Percentiles rank a stretch among this genome's conserved stretches.
These are phyloP conservation scores for Pimephales promelas DNA, from an alignment of 2,113 vertebrate genomes.

Conservation along the genomic window DNA sequence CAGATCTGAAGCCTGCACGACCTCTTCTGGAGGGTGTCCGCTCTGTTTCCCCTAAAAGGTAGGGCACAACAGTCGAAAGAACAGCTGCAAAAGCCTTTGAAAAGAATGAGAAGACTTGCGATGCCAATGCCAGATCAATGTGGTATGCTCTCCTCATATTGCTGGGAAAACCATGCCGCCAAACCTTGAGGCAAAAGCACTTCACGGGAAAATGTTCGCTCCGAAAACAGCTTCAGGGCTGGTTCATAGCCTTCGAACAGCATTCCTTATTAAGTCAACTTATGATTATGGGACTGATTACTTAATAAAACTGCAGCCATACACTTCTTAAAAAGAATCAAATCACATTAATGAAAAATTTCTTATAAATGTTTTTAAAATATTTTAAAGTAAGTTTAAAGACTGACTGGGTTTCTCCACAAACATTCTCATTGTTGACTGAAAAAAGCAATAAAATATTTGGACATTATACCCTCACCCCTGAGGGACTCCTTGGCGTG, in stretches of 20 bases:
- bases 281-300: background rate
- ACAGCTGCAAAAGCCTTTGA: conserved; percentile 1
- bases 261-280: background rate
- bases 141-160: background rate
- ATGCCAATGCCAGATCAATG: background rate
- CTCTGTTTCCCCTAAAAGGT: background rate
- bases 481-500: conserved; percentile 26
- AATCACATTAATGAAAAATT: background rate
- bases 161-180: background rate
- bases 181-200: background rate
- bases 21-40: background rate
- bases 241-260: background rate
- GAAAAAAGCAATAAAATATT: background rate
- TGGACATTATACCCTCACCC: conserved; percentile 3
- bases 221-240: background rate
- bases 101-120: background rate
- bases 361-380: background rate
- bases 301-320: background rate
- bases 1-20: background rate
- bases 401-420: background rate
- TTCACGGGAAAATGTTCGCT: conserved; percentile 14
- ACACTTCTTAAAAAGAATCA: background rate
- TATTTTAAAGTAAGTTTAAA: background rate
- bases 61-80: background rate
- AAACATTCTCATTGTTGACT: background rate